Conservation (phyloP, 2,113 vertebrate genomes). For the Macquaria ambigua region DNA sequence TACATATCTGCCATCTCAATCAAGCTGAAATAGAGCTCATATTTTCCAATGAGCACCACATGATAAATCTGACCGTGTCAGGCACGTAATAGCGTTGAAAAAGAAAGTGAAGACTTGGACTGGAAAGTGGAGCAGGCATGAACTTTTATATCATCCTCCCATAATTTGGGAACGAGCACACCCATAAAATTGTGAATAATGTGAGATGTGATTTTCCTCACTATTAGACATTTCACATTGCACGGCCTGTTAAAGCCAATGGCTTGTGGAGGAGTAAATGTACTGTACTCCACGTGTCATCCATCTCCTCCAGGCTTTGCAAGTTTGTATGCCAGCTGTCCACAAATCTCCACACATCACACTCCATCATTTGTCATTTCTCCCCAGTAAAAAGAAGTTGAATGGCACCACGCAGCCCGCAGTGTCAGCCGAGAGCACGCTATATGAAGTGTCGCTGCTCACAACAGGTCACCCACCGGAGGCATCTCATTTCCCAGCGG, state of each 20-base stretch:
- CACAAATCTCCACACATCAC: constrained; percentile 59
- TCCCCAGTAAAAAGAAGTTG: constrained; percentile 45
- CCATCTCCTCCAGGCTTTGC: constrained; percentile 60
- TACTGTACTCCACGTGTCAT: constrained; percentile 74
- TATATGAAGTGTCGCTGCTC: constrained; percentile 26
- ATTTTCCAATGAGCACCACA: constrained; percentile 55
- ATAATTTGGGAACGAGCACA: constrained; percentile 67
- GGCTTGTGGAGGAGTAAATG: constrained; percentile 69
- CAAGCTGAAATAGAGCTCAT: constrained; percentile 64
- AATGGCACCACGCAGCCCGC: constrained; percentile 45
- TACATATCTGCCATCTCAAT: constrained; percentile 62
- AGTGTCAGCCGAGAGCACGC: constrained; percentile 34
- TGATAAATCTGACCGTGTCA: constrained; percentile 55
- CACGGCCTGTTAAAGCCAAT: constrained; percentile 71
- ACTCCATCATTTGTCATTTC: constrained; percentile 64
- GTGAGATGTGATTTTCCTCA: constrained; percentile 73
- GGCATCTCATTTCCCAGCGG: constrained; percentile 46
- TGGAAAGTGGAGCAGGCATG: constrained; percentile 35
- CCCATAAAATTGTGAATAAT: constrained; percentile 76
- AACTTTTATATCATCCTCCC: constrained; percentile 54
- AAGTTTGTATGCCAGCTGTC: constrained; percentile 70
- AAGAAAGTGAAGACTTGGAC: constrained; percentile 49
- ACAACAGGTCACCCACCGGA: constrained; percentile 59
- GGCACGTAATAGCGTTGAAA: constrained; percentile 49
- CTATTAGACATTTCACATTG: constrained; percentile 69